Conservation (phyloP, 2,113 vertebrate genomes). For the Callaeas wilsoni region DNA sequence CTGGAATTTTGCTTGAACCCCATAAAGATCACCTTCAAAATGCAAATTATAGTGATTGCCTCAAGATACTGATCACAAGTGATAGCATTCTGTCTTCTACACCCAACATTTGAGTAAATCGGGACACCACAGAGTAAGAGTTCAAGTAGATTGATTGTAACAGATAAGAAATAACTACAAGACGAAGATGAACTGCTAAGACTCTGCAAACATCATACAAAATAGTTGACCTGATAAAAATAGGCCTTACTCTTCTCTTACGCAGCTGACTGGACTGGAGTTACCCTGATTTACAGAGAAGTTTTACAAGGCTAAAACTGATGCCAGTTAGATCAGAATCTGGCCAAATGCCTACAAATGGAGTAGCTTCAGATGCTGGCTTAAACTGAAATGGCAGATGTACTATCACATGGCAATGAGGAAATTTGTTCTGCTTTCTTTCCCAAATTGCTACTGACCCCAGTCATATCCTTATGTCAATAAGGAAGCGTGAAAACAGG, state of each 20-base stretch:
- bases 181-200: neutral
- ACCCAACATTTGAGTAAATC: neutral
- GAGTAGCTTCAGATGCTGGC: constrained; percentile 6
- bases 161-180: neutral
- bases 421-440: constrained; percentile 52
- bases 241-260: neutral
- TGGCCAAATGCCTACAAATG: neutral
- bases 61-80: neutral
- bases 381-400: constrained; percentile 36
- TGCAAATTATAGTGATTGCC: neutral
- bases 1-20: neutral
- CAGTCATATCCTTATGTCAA: constrained; percentile 26
- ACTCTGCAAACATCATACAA: neutral
- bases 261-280: neutral
- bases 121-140: neutral
- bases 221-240: neutral
- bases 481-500: constrained; percentile 35
- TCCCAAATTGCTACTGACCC: constrained; percentile 47
- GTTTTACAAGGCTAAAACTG: neutral
- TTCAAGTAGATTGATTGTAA: neutral
- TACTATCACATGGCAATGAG: constrained; percentile 2
- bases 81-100: neutral
- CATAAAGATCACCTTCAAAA: neutral
- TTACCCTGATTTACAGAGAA: neutral
- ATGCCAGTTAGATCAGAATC: neutral